These are phyloP conservation scores for Tetrax tetrax DNA, from an alignment of 2,113 vertebrate genomes.

Conservation along the genomic window DNA sequence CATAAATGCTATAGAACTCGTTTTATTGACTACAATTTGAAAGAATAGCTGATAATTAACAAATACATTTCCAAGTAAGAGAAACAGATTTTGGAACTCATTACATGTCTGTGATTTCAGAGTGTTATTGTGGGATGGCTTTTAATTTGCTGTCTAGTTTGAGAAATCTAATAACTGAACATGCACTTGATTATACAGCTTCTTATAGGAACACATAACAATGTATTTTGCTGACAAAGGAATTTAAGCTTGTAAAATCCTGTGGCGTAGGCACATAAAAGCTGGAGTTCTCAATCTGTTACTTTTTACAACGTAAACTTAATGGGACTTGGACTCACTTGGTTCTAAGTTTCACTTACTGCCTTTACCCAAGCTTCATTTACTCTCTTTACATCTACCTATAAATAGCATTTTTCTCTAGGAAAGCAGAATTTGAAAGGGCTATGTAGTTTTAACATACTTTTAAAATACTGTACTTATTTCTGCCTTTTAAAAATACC, in stretches of 20 bases:
- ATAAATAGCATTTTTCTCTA: not conserved
- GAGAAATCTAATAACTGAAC: not conserved
- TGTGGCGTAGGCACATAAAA: not conserved
- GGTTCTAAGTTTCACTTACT: not conserved
- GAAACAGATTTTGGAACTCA: not conserved
- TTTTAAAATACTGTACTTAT: not conserved
- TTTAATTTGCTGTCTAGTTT: constrained; percentile 12
- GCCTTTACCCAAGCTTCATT: not conserved
- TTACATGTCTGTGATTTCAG: not conserved
- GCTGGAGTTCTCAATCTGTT: not conserved
- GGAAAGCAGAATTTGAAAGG: not conserved
- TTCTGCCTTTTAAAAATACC: not conserved
- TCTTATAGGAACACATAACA: not conserved
- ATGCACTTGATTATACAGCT: not conserved
- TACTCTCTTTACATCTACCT: not conserved
- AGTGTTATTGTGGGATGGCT: not conserved
- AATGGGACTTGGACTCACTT: not conserved
- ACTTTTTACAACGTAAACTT: not conserved
- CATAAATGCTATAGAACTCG: not conserved
- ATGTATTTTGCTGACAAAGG: not conserved
- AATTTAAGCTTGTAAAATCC: not conserved
- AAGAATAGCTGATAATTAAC: not conserved
- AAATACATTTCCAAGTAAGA: not conserved
- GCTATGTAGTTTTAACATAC: not conserved
- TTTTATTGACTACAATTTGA: constrained; percentile 1